These are phyloP conservation scores for Dreissena rostriformis DNA, from an alignment of 1,140 invertebrate species.

Conservation along the genomic window DNA sequence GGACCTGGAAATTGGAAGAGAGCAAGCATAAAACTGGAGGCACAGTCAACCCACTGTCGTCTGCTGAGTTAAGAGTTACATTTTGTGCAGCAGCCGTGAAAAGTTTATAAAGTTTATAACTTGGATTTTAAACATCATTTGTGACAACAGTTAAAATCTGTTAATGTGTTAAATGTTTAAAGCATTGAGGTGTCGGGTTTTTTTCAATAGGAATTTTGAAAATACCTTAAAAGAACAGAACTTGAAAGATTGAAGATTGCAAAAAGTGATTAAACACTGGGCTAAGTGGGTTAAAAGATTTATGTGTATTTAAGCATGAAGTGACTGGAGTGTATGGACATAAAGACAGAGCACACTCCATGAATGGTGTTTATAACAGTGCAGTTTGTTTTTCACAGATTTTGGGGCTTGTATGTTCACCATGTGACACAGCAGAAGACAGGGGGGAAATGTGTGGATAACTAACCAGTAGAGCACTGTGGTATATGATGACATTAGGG, in stretches of 20 bases:
- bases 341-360: too few species aligned
- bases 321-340: neutral
- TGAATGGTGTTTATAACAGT: too few species aligned
- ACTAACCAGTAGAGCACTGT: too few species aligned
- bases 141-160: too few species aligned
- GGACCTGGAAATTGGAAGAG: neutral
- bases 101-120: neutral
- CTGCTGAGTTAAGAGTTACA: neutral
- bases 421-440: too few species aligned
- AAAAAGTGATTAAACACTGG: slow-evolving; percentile 20
- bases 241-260: slow-evolving; percentile 33
- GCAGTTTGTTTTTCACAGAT: too few species aligned
- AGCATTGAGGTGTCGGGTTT: too few species aligned
- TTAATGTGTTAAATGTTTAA: too few species aligned
- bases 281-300: slow-evolving; percentile 41
- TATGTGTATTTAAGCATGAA: slow-evolving; percentile 16
- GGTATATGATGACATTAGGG: too few species aligned
- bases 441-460: too few species aligned
- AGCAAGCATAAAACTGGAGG: neutral
- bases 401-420: too few species aligned
- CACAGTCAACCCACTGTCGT: slow-evolving; percentile 2
- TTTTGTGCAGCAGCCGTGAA: neutral
- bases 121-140: neutral
- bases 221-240: neutral
- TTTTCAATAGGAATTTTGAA: neutral